A percentile compares a stretch with the other conserved stretches of the same genome.
Evolutionary conservation across 2,888 invertebrate genomes (phyloP).

Genomic region (Drosophila leonis): DNA sequence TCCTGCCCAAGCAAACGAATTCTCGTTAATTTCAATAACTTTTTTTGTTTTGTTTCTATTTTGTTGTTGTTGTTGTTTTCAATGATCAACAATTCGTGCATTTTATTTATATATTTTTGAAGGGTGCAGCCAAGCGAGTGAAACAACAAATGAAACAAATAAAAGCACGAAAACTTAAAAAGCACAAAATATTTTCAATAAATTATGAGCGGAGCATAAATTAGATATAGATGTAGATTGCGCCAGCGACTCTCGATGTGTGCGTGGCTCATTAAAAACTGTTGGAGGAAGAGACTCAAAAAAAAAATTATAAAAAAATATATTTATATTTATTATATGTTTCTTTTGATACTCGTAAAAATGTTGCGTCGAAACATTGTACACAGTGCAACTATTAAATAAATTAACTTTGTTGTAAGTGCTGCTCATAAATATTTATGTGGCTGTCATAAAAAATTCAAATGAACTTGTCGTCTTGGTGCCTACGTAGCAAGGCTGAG

Average conservation of each 20-base stretch:
- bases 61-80: neutral
- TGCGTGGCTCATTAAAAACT: slow-evolving; percentile 47
- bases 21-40: slow-evolving; percentile 52
- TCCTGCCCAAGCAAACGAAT: slow-evolving; percentile 31
- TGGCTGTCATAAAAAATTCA: slow-evolving; percentile 74
- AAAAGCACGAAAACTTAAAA: slow-evolving; percentile 10
- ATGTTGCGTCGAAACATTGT: slow-evolving; percentile 40
- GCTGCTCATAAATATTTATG: slow-evolving; percentile 78
- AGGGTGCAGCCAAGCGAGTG: slow-evolving; percentile 36
- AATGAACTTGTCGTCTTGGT: slow-evolving; percentile 67
- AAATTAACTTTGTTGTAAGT: slow-evolving; percentile 78
- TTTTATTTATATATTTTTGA: slow-evolving; percentile 43
- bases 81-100: slow-evolving; percentile 40
- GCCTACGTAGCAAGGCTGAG: neutral
- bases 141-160: slow-evolving; percentile 14
- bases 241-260: slow-evolving; percentile 28
- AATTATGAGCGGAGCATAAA: slow-evolving; percentile 66
- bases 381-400: slow-evolving; percentile 70
- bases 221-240: slow-evolving; percentile 53
- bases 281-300: slow-evolving; percentile 24
- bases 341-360: slow-evolving; percentile 48
- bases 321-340: slow-evolving; percentile 24
- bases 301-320: slow-evolving; percentile 5
- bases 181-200: slow-evolving; percentile 48
- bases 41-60: slow-evolving; percentile 11